phyloP scores from a whole-genome alignment of 1,140 invertebrate species.

The Ridgeia piscesae region DNA sequence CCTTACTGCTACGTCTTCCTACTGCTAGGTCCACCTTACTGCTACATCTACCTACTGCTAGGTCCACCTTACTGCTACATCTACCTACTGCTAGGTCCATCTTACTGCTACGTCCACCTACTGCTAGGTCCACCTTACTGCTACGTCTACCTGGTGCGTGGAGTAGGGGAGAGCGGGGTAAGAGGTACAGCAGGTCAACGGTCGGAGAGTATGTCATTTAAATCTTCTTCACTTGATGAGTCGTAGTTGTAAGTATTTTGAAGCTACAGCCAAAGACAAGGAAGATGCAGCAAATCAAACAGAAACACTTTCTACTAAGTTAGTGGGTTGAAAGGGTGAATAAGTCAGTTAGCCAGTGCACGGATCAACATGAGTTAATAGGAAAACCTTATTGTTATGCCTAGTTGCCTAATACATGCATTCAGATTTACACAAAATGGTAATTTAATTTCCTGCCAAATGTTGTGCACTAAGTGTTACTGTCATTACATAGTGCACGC shows the following conservation, averaged over 20 bases:
- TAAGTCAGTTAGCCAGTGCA: too few relatives aligned
- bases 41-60: too few relatives aligned
- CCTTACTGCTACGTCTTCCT: not conserved
- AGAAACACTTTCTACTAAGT: not conserved
- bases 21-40: not conserved
- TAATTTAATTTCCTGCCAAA: not conserved
- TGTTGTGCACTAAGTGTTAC: not conserved
- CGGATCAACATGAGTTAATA: too few relatives aligned
- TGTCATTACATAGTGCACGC: too few relatives aligned
- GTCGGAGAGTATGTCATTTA: not conserved
- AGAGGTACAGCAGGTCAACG: not conserved
- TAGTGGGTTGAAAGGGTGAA: not conserved
- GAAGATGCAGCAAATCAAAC: not conserved
- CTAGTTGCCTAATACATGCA: not conserved
- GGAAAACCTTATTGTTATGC: not conserved
- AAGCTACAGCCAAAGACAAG: not conserved
- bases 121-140: not conserved
- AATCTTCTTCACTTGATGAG: not conserved
- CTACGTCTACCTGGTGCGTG: not conserved
- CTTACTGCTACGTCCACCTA: not conserved
- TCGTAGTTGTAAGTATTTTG: not conserved
- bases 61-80: not conserved
- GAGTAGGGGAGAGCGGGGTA: not conserved
- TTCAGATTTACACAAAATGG: not conserved
- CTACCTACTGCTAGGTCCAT: too few relatives aligned